Evolutionary conservation across 2,888 invertebrate genomes (phyloP).

Genomic region (Sesia bembeciformis): DNA sequence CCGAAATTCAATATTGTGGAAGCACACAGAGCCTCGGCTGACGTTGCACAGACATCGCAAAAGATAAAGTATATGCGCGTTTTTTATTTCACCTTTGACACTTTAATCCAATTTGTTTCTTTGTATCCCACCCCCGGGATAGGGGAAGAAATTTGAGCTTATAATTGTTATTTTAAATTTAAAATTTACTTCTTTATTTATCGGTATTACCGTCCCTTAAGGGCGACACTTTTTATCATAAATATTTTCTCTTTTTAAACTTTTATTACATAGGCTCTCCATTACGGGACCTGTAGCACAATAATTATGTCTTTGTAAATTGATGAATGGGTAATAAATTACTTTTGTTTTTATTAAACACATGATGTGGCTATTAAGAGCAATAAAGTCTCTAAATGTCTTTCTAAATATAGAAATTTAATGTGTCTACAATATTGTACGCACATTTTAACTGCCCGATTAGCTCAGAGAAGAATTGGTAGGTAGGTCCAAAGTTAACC

Average conservation of each 20-base stretch:
- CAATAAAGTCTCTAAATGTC: too few relatives aligned
- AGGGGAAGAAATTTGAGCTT: conserved; percentile 56
- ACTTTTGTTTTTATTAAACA: too few relatives aligned
- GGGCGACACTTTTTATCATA: not conserved
- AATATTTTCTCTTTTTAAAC: too few relatives aligned
- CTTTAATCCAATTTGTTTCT: conserved; percentile 73
- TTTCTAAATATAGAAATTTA: too few relatives aligned
- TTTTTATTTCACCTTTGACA: conserved; percentile 74
- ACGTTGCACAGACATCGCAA: conserved; percentile 53
- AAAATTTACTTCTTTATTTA: conserved; percentile 40
- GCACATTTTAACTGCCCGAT: too few relatives aligned
- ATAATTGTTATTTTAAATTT: conserved; percentile 69
- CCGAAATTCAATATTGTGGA: conserved; percentile 17
- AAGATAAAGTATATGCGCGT: conserved; percentile 52
- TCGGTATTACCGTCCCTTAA: conserved; percentile 8
- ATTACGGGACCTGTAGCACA: too few relatives aligned
- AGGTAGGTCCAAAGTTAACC: conserved; percentile 38
- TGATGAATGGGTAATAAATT: too few relatives aligned
- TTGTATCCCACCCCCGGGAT: conserved; percentile 60
- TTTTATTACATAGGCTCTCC: too few relatives aligned
- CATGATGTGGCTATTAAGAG: too few relatives aligned
- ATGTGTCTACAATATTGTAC: too few relatives aligned
- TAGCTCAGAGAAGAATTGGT: not conserved
- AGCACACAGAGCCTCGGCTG: conserved; percentile 20
- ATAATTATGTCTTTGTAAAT: too few relatives aligned